Evolutionary conservation across 2,797 vertebrate genomes (phyloP), one percentile per base, ranked within the genome.

Genomic region (Lutjanus campechanus): DNA sequence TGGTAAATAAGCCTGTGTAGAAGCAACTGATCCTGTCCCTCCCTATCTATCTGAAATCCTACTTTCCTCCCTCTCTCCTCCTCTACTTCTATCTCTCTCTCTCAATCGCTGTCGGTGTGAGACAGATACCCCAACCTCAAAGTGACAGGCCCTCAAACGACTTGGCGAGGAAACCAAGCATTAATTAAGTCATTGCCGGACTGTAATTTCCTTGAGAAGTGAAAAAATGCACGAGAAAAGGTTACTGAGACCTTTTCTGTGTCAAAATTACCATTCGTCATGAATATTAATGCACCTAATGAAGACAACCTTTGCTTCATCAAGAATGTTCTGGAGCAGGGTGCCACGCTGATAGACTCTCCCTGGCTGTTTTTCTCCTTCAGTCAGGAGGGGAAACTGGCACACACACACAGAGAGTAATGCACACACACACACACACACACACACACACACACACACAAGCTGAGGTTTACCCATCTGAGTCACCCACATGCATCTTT

Each of bases 121-220:
- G 97, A 97, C 97, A 97, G 96, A 95, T 96, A 96, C 95, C 3
- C 94, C 96, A 95, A 96, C 96, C 96, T 96, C 96, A 96, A 96
- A 97, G 97, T 98, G 97, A 98, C 97, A 98, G 97, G 95, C 94
- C 95, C 96, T 97, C 97, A 97, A 96, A 96, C 94, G 94, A 96
- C 83, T 92, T 84, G 96, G 95, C 89, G 95, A 96, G 96, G 96
- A 97, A 96, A 96, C 95, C 96, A 96, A 95, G 97, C 97, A 97
- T 98, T 98, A 99, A 99, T 99, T 99, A 99, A 99, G 98, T 98
- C 98, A 97, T 99, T 97, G 98, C 97, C 96, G 98, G 98, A 99
- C 98, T 98, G 97, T 99, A 99, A 99, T 99, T 99, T 99, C 97
- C 98, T 99, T 97, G 97, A 99, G 98, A 99, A 99, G 97, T 98